A percentile compares a stretch with the other conserved stretches of the same genome.
Conservation (phyloP, 92 coral and sea anemone genomes). For the Porites rus region DNA sequence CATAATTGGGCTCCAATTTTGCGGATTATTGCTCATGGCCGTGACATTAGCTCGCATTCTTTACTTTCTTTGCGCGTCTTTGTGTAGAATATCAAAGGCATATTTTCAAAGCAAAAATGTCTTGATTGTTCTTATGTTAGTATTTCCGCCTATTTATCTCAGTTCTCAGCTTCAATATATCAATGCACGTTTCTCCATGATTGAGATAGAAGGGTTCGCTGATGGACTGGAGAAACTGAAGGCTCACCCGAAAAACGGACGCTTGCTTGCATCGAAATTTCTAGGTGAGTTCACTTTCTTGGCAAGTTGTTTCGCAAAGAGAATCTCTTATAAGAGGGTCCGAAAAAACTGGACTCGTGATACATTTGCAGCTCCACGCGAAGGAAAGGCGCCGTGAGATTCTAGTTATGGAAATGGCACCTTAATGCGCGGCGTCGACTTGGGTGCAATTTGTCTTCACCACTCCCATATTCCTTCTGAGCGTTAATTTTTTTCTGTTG, state of each 20-base stretch:
- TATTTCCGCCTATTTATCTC: conserved; percentile 61
- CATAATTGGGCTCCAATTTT: conserved; percentile 72
- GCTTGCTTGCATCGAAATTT: conserved; percentile 63
- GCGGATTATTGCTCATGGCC: conserved; percentile 67
- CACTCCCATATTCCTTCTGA: too few relatives aligned
- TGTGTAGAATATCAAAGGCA: conserved; percentile 29
- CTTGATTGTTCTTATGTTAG: conserved; percentile 45
- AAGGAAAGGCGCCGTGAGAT: too few relatives aligned
- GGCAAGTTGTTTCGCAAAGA: not conserved
- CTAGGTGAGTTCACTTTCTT: conserved; percentile 60
- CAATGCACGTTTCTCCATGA: conserved; percentile 55
- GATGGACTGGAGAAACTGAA: conserved; percentile 37
- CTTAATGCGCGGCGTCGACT: too few relatives aligned
- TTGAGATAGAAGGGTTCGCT: conserved; percentile 40
- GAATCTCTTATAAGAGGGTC: not conserved
- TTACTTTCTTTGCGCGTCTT: conserved; percentile 40
- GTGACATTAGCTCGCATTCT: conserved; percentile 50
- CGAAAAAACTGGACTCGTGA: too few relatives aligned
- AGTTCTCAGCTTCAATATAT: conserved; percentile 39
- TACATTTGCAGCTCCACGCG: too few relatives aligned
- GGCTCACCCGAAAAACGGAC: conserved; percentile 59
- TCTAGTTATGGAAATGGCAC: too few relatives aligned
- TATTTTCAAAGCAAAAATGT: conserved; percentile 14
- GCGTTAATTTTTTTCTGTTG: too few relatives aligned
- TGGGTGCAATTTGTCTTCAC: too few relatives aligned